Conservation (phyloP, 2,797 vertebrate species). For the Enteromius paludinosus region DNA sequence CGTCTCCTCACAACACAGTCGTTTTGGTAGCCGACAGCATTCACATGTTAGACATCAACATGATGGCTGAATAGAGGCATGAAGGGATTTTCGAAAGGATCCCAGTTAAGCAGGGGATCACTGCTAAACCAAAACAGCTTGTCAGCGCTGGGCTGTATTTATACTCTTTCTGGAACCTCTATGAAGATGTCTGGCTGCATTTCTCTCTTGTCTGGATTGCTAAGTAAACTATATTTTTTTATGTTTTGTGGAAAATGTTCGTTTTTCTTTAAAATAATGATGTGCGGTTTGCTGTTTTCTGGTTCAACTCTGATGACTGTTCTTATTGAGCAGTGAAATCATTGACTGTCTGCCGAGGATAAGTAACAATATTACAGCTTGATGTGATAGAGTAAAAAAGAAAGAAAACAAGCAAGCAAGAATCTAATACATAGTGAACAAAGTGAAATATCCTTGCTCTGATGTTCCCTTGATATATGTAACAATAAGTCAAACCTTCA, state of each 20-base stretch:
- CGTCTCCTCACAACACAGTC: slow-evolving; percentile 41
- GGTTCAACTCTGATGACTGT: neutral
- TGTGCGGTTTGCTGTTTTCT: slow-evolving; percentile 1
- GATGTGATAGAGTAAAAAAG: neutral
- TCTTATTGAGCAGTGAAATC: neutral
- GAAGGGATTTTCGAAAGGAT: slow-evolving; percentile 59
- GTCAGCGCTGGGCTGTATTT: slow-evolving; percentile 46
- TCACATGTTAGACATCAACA: slow-evolving; percentile 55
- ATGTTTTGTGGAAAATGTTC: neutral
- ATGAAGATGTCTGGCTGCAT: slow-evolving; percentile 22
- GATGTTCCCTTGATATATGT: slow-evolving; percentile 6
- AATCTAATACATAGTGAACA: neutral
- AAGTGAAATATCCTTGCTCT: neutral
- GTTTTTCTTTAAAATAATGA: neutral
- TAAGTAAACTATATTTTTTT: neutral
- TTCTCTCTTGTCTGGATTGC: neutral
- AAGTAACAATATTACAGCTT: neutral
- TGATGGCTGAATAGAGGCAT: slow-evolving; percentile 56
- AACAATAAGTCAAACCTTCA: slow-evolving; percentile 3
- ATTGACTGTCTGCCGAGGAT: neutral
- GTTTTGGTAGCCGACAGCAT: slow-evolving; percentile 46
- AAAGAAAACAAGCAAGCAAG: too few species aligned
- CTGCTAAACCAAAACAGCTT: slow-evolving; percentile 55
- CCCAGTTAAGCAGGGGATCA: slow-evolving; percentile 59
- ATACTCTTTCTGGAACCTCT: slow-evolving; percentile 52